Conservation (phyloP, 2,797 vertebrate genomes). For the Notolepis coatsorum region DNA sequence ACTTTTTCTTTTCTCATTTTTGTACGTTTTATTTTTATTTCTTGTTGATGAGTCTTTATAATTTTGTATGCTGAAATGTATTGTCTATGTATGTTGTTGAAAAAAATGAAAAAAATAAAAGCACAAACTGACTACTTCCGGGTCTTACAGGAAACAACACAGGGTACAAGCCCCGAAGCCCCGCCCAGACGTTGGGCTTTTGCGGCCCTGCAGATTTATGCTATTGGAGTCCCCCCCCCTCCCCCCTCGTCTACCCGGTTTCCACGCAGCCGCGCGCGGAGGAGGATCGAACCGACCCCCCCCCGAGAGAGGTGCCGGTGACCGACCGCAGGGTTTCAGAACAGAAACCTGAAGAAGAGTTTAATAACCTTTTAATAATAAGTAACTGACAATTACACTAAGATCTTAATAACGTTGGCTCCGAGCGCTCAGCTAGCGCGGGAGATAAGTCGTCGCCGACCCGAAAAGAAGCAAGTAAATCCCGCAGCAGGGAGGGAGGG, state of each 20-base stretch:
- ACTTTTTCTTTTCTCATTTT: too few relatives aligned
- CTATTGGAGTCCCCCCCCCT: slow-evolving; percentile 15
- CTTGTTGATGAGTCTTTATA: too few relatives aligned
- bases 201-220: too few relatives aligned
- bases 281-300: slow-evolving; percentile 74
- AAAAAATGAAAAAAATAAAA: too few relatives aligned
- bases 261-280: slow-evolving; percentile 77
- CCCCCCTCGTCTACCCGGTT: slow-evolving; percentile 62
- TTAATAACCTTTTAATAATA: slow-evolving; percentile 45
- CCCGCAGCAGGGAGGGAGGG: slow-evolving; percentile 67
- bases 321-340: slow-evolving; percentile 76
- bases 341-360: slow-evolving; percentile 65
- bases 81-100: too few relatives aligned
- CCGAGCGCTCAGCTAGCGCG: slow-evolving; percentile 47
- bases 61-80: too few relatives aligned
- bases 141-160: too few relatives aligned
- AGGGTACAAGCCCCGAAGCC: too few relatives aligned
- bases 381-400: slow-evolving; percentile 61
- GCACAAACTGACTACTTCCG: too few relatives aligned
- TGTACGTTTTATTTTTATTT: too few relatives aligned
- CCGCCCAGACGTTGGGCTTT: too few relatives aligned
- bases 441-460: slow-evolving; percentile 50
- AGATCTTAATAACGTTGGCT: slow-evolving; percentile 15
- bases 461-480: slow-evolving; percentile 64
- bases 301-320: slow-evolving; percentile 80